These are phyloP conservation scores for Agriotes lineatus DNA, from an alignment of 2,888 invertebrate species.

Conservation along the genomic window DNA sequence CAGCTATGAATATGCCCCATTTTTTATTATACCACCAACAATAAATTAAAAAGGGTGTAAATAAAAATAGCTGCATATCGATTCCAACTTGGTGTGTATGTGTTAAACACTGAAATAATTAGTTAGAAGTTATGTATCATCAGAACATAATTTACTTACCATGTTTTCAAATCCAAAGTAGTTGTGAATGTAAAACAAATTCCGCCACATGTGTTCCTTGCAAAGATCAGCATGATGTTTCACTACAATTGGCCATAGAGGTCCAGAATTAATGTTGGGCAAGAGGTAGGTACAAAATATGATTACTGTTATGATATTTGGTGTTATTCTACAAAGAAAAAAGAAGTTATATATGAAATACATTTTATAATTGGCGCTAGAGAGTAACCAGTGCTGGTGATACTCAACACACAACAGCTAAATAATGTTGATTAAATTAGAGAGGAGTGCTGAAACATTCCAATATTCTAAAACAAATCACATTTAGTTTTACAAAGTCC, in stretches of 20 bases:
- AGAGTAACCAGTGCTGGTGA: no score
- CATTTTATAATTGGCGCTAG: no score
- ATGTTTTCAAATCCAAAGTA: constrained; percentile 78
- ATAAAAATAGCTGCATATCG: constrained; percentile 74
- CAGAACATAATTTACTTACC: constrained; percentile 67
- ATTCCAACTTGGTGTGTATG: constrained; percentile 79
- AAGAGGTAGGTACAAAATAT: constrained; percentile 75
- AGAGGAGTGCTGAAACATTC: no score
- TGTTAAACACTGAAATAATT: constrained; percentile 63
- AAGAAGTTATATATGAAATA: no score
- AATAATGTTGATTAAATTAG: no score
- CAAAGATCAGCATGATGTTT: constrained; percentile 74
- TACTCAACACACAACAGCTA: no score
- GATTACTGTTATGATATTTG: constrained; percentile 72
- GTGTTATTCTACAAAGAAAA: constrained; percentile 71
- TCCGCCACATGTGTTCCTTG: constrained; percentile 76
- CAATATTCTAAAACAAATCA: no score
- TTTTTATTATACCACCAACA: constrained; percentile 71
- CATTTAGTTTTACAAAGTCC: no score
- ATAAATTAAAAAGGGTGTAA: constrained; percentile 71
- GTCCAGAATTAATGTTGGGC: constrained; percentile 73
- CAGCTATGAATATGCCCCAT: constrained; percentile 65
- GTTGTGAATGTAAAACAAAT: constrained; percentile 76
- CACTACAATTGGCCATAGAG: constrained; percentile 76
- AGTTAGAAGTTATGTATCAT: constrained; percentile 5